Evolutionary conservation across 1,140 invertebrate genomes (phyloP).

Genomic region (Trichomalopsis sarcophagae): DNA sequence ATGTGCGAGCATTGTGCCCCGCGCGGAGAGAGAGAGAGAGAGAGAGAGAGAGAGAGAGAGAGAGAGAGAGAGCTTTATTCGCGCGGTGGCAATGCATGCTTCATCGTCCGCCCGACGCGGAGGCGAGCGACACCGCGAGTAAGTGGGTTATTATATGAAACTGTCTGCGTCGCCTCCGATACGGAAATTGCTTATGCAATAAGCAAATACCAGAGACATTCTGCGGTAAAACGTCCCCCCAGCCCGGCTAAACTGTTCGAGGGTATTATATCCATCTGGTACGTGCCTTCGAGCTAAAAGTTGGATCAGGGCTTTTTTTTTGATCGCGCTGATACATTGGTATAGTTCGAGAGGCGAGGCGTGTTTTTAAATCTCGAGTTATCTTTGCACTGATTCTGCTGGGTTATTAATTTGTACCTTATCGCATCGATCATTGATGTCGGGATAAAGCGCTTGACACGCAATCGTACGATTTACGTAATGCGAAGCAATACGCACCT

Average conservation of each 20-base stretch:
- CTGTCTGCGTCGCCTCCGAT: constrained; percentile 66
- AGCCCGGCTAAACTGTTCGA: constrained; percentile 48
- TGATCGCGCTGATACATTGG: not conserved
- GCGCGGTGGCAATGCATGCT: constrained; percentile 53
- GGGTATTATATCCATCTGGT: constrained; percentile 13
- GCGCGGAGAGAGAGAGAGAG: not conserved
- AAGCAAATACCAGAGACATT: constrained; percentile 69
- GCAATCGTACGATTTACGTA: too few relatives aligned
- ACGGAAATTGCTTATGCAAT: constrained; percentile 73
- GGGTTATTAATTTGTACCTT: too few relatives aligned
- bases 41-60: too few relatives aligned
- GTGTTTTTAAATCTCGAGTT: not conserved
- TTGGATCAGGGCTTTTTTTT: not conserved
- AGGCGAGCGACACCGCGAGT: constrained; percentile 37
- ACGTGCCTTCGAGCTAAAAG: not conserved
- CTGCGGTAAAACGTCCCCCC: constrained; percentile 57
- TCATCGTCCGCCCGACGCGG: constrained; percentile 48
- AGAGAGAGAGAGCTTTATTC: constrained; percentile 12
- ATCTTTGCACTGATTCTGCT: not conserved
- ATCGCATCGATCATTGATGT: too few relatives aligned
- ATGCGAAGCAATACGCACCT: too few relatives aligned
- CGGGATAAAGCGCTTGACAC: too few relatives aligned
- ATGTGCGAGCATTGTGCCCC: not conserved
- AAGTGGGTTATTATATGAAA: constrained; percentile 72
- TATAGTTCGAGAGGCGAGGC: not conserved